Evolutionary conservation across 1,140 invertebrate genomes (phyloP), one percentile per base, ranked within the genome.

Genomic region (Linepithema humile): DNA sequence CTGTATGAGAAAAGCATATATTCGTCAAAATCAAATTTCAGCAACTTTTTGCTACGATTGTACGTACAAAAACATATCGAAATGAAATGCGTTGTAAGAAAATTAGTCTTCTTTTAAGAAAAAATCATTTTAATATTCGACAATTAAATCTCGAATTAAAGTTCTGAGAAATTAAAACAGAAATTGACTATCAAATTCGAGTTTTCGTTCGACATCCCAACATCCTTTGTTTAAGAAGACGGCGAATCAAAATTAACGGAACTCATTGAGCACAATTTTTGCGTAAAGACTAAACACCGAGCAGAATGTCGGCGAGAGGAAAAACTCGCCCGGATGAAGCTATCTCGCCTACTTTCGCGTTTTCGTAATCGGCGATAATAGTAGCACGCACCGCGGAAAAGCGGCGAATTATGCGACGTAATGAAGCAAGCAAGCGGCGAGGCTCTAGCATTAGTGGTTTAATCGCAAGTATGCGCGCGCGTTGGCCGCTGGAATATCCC

Each of bases 381-480:
- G 15, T 7, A 48, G 9, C 6, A 29, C 23, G 12, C 26, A 17
- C 12, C 20, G 48, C 20, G 59, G 23, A 77, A 65, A 20, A 53
- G 20, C 3, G 20, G 2, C 15, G 15, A 64, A 35, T 48, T 17
- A 65, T 29, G 17, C 23, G 59, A 38, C 10, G 45, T 55, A 77
- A 77, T 77, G 60, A 53, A 38, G 43, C 32, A 17, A 62, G n/a
- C 43, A 43, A 60, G 23, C 15, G 32, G 43, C 50, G 45, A 38
- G 62, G 57, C 38, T 67, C 35, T 55, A 17, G 17, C 20, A 50
- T 85, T 59, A 9, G 29, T 65, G 48, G n/a, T 67, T 84, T 88
- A 88, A 88, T 83, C 55, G 29, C 65, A 40, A 84, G 20, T 78
- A 73, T 35, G 20, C 40, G 43, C 72, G 45, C 80, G 48, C 72